phyloP scores from a whole-genome alignment of 2,113 vertebrate species.

The Erpornis zantholeuca region DNA sequence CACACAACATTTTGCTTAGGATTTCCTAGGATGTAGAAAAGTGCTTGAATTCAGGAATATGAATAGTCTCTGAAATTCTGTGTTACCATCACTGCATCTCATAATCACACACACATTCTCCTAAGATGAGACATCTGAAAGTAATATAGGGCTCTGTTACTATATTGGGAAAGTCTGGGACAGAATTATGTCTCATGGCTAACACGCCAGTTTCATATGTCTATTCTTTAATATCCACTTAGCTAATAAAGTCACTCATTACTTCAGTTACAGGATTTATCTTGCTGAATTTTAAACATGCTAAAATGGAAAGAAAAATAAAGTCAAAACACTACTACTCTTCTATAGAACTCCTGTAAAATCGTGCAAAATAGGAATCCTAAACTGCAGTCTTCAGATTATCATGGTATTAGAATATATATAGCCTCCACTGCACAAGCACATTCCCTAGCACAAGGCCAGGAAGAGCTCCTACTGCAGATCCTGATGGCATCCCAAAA shows the following conservation, averaged over 20 bases:
- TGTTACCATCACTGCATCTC: background rate
- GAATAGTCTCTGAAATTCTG: background rate
- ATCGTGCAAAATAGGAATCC: background rate
- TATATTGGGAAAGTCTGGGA: background rate
- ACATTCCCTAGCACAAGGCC: background rate
- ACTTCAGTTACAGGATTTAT: background rate
- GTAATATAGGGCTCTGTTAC: background rate
- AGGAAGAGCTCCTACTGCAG: background rate
- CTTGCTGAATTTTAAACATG: background rate
- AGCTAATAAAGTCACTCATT: background rate
- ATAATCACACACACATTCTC: background rate
- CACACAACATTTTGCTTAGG: background rate
- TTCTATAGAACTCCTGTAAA: background rate
- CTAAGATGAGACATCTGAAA: background rate
- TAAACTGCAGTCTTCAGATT: background rate
- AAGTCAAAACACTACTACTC: background rate
- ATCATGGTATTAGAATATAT: background rate
- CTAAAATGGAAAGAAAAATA: background rate
- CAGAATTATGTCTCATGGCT: background rate
- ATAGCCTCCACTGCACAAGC: accelerated
- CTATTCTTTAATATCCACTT: background rate
- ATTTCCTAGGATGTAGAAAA: background rate
- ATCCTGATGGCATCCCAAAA: background rate
- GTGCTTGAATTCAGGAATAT: background rate
- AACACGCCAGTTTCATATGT: background rate